Evolutionary conservation across 1,140 invertebrate genomes (phyloP).

Genomic region (Tenebrio molitor): DNA sequence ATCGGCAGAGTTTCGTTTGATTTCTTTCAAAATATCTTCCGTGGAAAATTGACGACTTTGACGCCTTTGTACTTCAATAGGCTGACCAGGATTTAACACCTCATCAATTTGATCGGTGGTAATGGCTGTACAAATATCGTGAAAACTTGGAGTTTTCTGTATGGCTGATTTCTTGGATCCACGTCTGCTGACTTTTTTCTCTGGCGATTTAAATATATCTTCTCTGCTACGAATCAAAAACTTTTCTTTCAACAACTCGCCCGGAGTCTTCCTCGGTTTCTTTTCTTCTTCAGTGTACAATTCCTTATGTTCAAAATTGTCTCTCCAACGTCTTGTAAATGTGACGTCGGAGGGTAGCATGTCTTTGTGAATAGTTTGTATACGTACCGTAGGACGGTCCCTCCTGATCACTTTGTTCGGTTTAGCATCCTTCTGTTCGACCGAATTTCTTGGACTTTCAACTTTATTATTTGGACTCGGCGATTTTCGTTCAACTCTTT

Average conservation of each 20-base stretch:
- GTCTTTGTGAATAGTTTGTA: slow-evolving; percentile 72
- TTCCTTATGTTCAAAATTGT: slow-evolving; percentile 72
- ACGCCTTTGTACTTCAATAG: slow-evolving; percentile 59
- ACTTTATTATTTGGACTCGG: slow-evolving; percentile 65
- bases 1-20: slow-evolving; percentile 69
- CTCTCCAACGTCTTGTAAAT: slow-evolving; percentile 70
- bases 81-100: slow-evolving; percentile 69
- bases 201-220: slow-evolving; percentile 52
- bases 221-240: slow-evolving; percentile 77
- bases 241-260: slow-evolving; percentile 81
- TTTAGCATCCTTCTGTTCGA: slow-evolving; percentile 57
- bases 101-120: slow-evolving; percentile 68
- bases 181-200: slow-evolving; percentile 54
- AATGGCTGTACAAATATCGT: slow-evolving; percentile 70
- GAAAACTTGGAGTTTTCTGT: slow-evolving; percentile 67
- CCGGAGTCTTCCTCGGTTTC: slow-evolving; percentile 73
- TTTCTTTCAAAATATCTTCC: slow-evolving; percentile 62
- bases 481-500: slow-evolving; percentile 61
- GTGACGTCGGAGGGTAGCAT: slow-evolving; percentile 49
- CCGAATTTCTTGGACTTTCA: slow-evolving; percentile 46
- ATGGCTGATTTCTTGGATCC: slow-evolving; percentile 59
- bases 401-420: slow-evolving; percentile 74
- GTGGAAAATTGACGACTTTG: slow-evolving; percentile 61
- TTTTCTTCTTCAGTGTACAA: slow-evolving; percentile 56
- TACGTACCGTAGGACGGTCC: slow-evolving; percentile 78